A percentile compares a stretch with the other conserved stretches of the same genome.
phyloP scores from a whole-genome alignment of 2,113 vertebrate genomes.

The Motacilla tschutschensis region DNA sequence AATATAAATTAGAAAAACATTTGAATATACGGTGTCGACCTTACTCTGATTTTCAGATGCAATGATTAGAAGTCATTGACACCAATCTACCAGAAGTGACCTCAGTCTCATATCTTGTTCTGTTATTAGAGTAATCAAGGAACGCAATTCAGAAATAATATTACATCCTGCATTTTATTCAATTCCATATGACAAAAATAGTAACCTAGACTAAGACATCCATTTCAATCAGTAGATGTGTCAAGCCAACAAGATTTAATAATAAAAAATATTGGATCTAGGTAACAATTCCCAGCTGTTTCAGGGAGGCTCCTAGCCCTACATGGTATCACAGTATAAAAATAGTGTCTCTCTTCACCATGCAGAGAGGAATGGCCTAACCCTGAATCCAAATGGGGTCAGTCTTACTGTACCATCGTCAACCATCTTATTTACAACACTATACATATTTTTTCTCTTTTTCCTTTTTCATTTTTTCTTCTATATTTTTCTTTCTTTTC shows the following conservation, averaged over 20 bases:
- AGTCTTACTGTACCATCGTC: constrained; percentile 55
- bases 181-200: constrained; percentile 82
- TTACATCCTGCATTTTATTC: constrained; percentile 83
- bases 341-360: constrained; percentile 80
- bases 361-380: constrained; percentile 67
- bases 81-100: not conserved
- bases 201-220: constrained; percentile 81
- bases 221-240: constrained; percentile 80
- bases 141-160: constrained; percentile 71
- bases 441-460: constrained; percentile 61
- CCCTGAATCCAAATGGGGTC: constrained; percentile 64
- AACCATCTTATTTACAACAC: constrained; percentile 74
- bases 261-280: constrained; percentile 81
- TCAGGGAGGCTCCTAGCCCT: constrained; percentile 70
- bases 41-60: not conserved
- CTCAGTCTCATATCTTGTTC: constrained; percentile 6
- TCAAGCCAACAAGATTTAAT: constrained; percentile 79
- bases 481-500: not conserved
- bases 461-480: not conserved
- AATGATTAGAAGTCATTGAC: constrained; percentile 5
- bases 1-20: constrained; percentile 23
- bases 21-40: constrained; percentile 6
- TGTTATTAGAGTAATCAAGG: constrained; percentile 66
- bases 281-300: constrained; percentile 68
- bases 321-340: constrained; percentile 76